Base-by-base conservation (phyloP, 1,140 invertebrate genomes). In the Homarus americanus region DNA sequence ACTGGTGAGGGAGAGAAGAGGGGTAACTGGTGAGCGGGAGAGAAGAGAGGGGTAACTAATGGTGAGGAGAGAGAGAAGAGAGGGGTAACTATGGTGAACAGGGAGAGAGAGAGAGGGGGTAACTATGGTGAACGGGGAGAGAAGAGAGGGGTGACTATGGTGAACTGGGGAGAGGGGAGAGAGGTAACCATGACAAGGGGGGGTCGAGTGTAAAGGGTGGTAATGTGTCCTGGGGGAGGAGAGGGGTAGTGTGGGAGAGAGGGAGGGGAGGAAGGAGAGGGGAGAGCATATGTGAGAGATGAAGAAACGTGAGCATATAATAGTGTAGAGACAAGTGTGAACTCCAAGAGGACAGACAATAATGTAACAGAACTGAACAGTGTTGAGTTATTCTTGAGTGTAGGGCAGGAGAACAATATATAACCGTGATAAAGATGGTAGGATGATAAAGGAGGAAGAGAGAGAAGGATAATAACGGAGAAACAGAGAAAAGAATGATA, bases 11-110 rank as follows among this genome's bases (percentile, higher is more conserved):
- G 66, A 78, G 7, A 40, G 38, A 78, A n/a, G 75, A 44, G 28
- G n/a, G 12, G 63, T 58, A 20, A 78, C 76, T 24, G 24, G 76
- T 41, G 28, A 2, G 24, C 12, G 66, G 41, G 7, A 40, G 38
- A 78, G n/a, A n/a, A n/a, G n/a, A n/a, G 75, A 44, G 28, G n/a
- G 12, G 63, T 58, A 20, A 78, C 76, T 24, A n/a, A n/a, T n/a
- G n/a, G n/a, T n/a, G n/a, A n/a, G n/a, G n/a, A n/a, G n/a, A n/a
- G n/a, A n/a, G n/a, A n/a, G n/a, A n/a, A n/a, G n/a, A n/a, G n/a
- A n/a, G n/a, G n/a, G n/a, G n/a, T n/a, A n/a, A n/a, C n/a, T n/a
- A n/a, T n/a, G n/a, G n/a, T n/a, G n/a, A n/a, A n/a, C n/a, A n/a
- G n/a, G n/a, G n/a, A n/a, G n/a, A n/a, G n/a, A n/a, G n/a, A n/a